Percentiles rank a stretch among this genome's conserved stretches.
Conservation (phyloP, 2,888 invertebrate genomes). For the Meteorus cinctellus region DNA sequence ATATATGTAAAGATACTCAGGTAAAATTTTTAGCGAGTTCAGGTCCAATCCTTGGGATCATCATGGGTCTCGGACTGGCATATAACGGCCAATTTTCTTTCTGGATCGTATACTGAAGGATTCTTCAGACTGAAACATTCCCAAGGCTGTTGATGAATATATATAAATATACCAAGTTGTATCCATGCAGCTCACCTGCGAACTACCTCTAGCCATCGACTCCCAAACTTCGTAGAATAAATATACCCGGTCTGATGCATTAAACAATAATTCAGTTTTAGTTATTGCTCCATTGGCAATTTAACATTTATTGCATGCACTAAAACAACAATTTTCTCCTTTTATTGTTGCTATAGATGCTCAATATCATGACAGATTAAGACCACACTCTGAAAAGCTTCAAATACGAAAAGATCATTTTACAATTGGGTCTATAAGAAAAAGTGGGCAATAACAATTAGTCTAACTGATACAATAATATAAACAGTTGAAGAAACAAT, state of each 20-base stretch:
- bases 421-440: background rate
- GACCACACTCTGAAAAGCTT: background rate
- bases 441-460: background rate
- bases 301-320: background rate
- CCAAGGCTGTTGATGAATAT: background rate
- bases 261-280: no score
- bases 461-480: no score
- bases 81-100: constrained; percentile 51
- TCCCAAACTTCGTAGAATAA: background rate
- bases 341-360: background rate
- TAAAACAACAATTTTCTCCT: background rate
- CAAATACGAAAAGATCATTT: background rate
- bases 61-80: background rate
- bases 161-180: background rate
- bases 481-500: no score
- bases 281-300: background rate
- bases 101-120: constrained; percentile 40
- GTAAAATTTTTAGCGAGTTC: constrained; percentile 22
- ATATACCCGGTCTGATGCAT: no score
- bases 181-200: background rate
- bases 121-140: background rate
- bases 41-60: background rate
- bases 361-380: background rate
- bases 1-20: background rate
- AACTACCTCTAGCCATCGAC: background rate